phyloP scores from a whole-genome alignment of 2,888 invertebrate species.

The Thera obeliscata region DNA sequence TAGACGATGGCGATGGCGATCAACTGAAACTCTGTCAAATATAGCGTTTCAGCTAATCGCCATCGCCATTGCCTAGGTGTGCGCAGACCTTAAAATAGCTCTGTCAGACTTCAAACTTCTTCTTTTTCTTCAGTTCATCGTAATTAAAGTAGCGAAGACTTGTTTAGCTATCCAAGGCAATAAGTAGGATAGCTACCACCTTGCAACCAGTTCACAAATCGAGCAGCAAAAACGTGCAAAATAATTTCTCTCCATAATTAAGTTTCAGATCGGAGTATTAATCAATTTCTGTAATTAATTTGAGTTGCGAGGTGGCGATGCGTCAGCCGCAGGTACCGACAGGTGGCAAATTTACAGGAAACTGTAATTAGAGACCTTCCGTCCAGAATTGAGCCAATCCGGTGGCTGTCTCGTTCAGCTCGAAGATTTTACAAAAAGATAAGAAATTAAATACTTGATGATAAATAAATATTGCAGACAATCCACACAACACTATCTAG shows the following conservation, averaged over 20 bases:
- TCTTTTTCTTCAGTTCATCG: no score
- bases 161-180: background rate
- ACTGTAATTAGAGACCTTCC: constrained; percentile 46
- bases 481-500: no score
- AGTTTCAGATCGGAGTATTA: constrained; percentile 68
- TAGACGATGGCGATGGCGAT: no score
- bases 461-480: no score
- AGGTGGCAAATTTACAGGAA: constrained; percentile 84
- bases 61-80: no score
- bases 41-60: no score
- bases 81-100: no score
- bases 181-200: constrained; percentile 26
- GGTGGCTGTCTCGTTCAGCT: constrained; percentile 2
- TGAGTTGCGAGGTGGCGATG: constrained; percentile 66
- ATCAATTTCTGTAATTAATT: constrained; percentile 81
- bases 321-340: constrained; percentile 74
- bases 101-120: no score
- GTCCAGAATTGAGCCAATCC: constrained; percentile 21
- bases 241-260: constrained; percentile 67
- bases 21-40: no score
- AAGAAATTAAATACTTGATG: background rate
- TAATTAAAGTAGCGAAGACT: background rate
- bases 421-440: background rate
- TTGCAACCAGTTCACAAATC: constrained; percentile 34
- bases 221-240: constrained; percentile 57